Conservation (phyloP, 2,113 vertebrate genomes). For the Colinus virginianus region DNA sequence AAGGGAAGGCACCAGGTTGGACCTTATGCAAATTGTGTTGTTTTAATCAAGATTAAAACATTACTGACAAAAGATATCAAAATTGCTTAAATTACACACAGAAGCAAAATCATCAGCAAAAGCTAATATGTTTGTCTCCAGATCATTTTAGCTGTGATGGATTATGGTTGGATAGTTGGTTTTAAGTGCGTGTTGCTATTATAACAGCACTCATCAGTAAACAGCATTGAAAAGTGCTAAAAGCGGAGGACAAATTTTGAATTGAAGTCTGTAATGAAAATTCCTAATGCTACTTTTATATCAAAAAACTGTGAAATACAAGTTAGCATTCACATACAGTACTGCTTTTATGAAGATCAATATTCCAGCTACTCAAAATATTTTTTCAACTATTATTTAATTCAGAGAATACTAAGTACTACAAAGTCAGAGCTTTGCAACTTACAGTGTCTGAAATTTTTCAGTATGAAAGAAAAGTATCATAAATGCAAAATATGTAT, state of each 20-base stretch:
- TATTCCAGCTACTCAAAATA: slow-evolving; percentile 6
- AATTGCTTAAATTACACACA: not conserved
- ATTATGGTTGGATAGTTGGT: not conserved
- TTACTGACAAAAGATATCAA: not conserved
- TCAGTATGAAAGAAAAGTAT: slow-evolving; percentile 22
- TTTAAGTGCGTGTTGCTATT: not conserved
- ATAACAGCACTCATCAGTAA: not conserved
- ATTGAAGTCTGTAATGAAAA: not conserved
- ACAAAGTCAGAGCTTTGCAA: not conserved
- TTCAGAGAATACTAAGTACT: not conserved
- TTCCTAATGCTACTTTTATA: not conserved
- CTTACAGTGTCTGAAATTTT: not conserved
- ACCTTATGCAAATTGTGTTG: not conserved
- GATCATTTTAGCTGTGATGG: not conserved
- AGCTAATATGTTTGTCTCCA: not conserved
- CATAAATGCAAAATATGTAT: not conserved
- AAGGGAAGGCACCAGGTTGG: not conserved
- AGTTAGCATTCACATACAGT: not conserved
- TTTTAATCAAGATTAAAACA: not conserved
- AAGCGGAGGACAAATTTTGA: not conserved
- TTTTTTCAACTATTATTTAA: not conserved
- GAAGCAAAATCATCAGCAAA: not conserved
- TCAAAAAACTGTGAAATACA: not conserved
- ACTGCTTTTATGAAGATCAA: not conserved
- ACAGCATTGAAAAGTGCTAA: not conserved